Evolutionary conservation across 2,888 invertebrate species (phyloP).

Genomic region (Phorcus lineatus): DNA sequence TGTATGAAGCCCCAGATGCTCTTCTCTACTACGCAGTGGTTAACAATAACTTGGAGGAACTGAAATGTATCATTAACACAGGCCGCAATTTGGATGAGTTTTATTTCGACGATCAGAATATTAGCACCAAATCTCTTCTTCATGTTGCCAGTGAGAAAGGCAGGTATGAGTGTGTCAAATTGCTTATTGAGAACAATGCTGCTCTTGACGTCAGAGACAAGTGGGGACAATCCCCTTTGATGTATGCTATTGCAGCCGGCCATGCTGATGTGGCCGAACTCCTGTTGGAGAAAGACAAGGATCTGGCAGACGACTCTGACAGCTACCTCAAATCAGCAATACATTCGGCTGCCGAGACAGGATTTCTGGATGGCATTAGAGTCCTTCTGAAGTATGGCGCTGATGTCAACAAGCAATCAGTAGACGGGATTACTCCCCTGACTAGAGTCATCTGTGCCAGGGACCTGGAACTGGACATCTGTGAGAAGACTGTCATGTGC

Average conservation of each 20-base stretch:
- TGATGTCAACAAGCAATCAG: constrained; percentile 47
- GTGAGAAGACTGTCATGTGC: constrained; percentile 38
- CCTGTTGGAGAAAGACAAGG: constrained; percentile 41
- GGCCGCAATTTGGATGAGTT: constrained; percentile 61
- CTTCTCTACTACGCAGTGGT: constrained; percentile 50
- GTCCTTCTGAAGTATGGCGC: constrained; percentile 51
- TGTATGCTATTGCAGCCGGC: constrained; percentile 58
- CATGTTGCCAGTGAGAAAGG: constrained; percentile 71
- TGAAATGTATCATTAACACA: constrained; percentile 38
- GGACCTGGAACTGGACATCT: constrained; percentile 35
- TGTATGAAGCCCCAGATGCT: neutral
- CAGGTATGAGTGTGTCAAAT: constrained; percentile 55
- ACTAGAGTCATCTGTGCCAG: constrained; percentile 46
- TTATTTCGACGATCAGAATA: constrained; percentile 60
- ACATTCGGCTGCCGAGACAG: constrained; percentile 55
- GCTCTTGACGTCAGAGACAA: constrained; percentile 58
- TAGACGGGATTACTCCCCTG: constrained; percentile 53
- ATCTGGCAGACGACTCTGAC: constrained; percentile 46
- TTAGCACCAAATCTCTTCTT: constrained; percentile 63
- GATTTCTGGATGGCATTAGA: constrained; percentile 46
- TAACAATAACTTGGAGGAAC: constrained; percentile 37
- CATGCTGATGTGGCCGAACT: constrained; percentile 58
- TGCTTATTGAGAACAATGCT: constrained; percentile 60
- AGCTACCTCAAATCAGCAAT: constrained; percentile 54
- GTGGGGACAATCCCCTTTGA: constrained; percentile 70